Base-by-base conservation (phyloP, 1,140 invertebrate genomes). In the Heliconius hermathena region DNA sequence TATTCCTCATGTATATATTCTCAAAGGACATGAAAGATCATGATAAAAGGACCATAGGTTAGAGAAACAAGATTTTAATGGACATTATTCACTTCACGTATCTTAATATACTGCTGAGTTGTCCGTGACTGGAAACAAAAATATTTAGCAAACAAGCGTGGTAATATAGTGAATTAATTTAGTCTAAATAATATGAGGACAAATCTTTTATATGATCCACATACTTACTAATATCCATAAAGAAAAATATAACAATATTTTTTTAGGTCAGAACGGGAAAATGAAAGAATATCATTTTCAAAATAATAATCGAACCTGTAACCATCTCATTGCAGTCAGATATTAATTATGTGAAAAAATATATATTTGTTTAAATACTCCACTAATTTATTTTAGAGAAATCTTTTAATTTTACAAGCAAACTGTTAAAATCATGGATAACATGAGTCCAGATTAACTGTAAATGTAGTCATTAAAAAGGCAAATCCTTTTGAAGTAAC, bases 41-140 rank as follows among this genome's bases (percentile, higher is more conserved):
- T 2, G 3, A 66, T 66, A 29, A 66, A 66, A 66, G 60, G 60
- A 29, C 60, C 9, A 22, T 22, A n/a, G n/a, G n/a, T 60, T 60
- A n/a, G 57, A 11, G 22, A 60, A 60, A 66, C 60, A 66, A 66
- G 3, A 66, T 22, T 66, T 29, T 66, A 75, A 66, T 66, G 33
- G 38, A 22, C 36, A 41, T 8, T 36, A 75, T 75, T 75, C 74
- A 20, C 9, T 22, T 18, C 74, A 75, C 74, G 74, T 75, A 66
- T 38, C 74, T 66, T 75, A 75, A 75, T 75, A 75, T 41, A 75
- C 54, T 75, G 33, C 9, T 22, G 29, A 66, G 13, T 8, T 66
- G 13, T 57, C 33, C 74, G 74, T 75, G 54, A 75, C 74, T 75
- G n/a, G 74, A 75, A 60, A 60, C 33, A 66, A 60, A n/a, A 75